phyloP scores from a whole-genome alignment of 2,888 invertebrate genomes.

The Drosophila nigricruria region DNA sequence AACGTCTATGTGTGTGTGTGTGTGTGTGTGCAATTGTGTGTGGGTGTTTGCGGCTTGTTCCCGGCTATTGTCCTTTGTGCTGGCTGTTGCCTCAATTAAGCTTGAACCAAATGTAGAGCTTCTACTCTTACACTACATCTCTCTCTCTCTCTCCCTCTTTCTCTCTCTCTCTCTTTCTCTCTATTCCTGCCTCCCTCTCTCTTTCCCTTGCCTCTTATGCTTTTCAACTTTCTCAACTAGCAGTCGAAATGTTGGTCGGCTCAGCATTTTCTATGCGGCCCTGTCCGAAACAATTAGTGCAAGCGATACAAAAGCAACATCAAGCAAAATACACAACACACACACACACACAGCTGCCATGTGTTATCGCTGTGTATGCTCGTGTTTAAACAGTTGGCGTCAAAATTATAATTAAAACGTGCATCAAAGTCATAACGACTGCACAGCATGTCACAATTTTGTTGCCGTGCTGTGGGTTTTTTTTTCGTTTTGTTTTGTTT shows the following conservation, averaged over 20 bases:
- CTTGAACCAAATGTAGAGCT: conserved; percentile 38
- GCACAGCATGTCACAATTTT: conserved; percentile 78
- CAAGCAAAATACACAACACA: conserved; percentile 25
- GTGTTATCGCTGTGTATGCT: conserved; percentile 46
- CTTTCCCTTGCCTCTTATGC: background rate
- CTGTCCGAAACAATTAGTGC: conserved; percentile 63
- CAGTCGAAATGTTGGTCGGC: conserved; percentile 32
- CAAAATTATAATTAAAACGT: conserved; percentile 82
- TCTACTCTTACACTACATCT: background rate
- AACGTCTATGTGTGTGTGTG: conserved; percentile 3
- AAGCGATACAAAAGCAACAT: conserved; percentile 53
- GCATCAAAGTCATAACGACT: conserved; percentile 76
- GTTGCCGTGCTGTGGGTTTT: conserved; percentile 21
- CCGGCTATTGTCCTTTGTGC: conserved; percentile 63
- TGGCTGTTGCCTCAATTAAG: conserved; percentile 59
- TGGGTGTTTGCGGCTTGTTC: conserved; percentile 44
- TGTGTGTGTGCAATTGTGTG: conserved; percentile 12
- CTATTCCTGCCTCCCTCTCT: background rate
- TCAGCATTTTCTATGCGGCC: conserved; percentile 43
- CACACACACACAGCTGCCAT: conserved; percentile 12
- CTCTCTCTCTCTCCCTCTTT: background rate
- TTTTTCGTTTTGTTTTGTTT: background rate
- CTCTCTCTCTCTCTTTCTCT: background rate
- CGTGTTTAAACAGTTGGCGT: conserved; percentile 82
- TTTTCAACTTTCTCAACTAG: conserved; percentile 2